Percentiles rank a stretch among this genome's conserved stretches.
Conservation (phyloP, 2,113 vertebrate species). For the Scytalopus superciliaris region DNA sequence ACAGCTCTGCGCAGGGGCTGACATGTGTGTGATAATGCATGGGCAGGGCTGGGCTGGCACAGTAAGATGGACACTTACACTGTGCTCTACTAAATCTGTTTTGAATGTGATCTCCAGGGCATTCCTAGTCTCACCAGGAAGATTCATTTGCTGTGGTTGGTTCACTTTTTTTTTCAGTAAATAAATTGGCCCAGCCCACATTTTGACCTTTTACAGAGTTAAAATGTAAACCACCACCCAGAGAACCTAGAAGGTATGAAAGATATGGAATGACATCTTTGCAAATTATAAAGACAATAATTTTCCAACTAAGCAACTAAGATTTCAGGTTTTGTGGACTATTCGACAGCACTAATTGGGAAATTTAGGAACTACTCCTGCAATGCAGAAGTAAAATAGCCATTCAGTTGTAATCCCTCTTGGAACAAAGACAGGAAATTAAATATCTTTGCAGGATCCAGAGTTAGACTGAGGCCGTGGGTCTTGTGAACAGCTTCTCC, state of each 20-base stretch:
- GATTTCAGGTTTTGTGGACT: constrained; percentile 9
- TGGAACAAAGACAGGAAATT: constrained; percentile 53
- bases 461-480: not conserved
- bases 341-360: constrained; percentile 23
- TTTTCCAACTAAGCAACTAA: not conserved
- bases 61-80: not conserved
- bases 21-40: rapidly evolving
- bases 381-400: constrained; percentile 38
- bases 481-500: not conserved
- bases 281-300: not conserved
- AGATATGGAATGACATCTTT: not conserved
- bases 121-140: not conserved
- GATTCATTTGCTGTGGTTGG: not conserved
- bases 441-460: constrained; percentile 28
- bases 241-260: not conserved
- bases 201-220: constrained; percentile 26
- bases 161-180: constrained; percentile 6
- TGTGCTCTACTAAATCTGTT: not conserved
- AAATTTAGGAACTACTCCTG: constrained; percentile 41
- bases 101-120: not conserved
- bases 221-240: not conserved
- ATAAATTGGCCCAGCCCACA: not conserved
- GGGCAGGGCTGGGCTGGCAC: not conserved
- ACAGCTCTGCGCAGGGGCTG: not conserved
- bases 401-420: constrained; percentile 26